Conservation (phyloP, 2,888 invertebrate species). For the Drosophila hamatofila region DNA sequence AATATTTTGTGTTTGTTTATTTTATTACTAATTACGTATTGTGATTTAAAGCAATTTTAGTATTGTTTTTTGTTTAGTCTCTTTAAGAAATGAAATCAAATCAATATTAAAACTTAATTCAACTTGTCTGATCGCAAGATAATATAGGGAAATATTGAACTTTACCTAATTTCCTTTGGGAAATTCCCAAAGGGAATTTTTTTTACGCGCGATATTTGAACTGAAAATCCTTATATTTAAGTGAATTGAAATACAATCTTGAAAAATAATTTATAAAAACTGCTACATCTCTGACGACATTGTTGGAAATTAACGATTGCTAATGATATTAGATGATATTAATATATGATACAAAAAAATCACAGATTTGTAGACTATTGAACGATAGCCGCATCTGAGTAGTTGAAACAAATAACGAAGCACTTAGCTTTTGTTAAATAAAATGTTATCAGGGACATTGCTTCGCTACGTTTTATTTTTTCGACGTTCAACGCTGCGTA, state of each 20-base stretch:
- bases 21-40: not conserved
- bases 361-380: too few species aligned
- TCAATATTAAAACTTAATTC: not conserved
- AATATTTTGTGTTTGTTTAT: not conserved
- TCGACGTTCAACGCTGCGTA: conserved; percentile 44
- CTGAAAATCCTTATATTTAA: not conserved
- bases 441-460: conserved; percentile 10
- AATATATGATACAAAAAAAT: too few species aligned
- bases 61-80: not conserved
- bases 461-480: conserved; percentile 1
- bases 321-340: too few species aligned
- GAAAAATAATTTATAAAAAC: too few species aligned
- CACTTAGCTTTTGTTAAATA: conserved; percentile 1
- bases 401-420: not conserved
- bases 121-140: not conserved
- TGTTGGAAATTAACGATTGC: too few species aligned
- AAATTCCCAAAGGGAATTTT: not conserved
- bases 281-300: too few species aligned
- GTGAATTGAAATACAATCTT: not conserved
- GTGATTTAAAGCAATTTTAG: not conserved
- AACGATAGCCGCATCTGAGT: not conserved
- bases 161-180: not conserved
- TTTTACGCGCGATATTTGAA: not conserved
- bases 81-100: too few species aligned
- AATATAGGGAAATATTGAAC: not conserved